Conservation (phyloP, 1,140 invertebrate species). For the Nomia melanderi region DNA sequence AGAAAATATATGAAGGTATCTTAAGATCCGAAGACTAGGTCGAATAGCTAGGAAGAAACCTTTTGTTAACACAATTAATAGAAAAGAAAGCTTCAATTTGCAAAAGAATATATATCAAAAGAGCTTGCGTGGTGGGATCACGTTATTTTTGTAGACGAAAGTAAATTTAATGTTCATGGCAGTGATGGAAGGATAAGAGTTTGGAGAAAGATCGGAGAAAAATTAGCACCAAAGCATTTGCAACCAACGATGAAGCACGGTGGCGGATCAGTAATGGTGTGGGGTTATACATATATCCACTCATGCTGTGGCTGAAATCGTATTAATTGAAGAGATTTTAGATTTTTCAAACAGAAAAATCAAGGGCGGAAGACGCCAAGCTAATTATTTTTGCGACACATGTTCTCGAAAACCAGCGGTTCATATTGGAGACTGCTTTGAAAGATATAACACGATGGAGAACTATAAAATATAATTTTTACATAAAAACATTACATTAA, state of each 20-base stretch:
- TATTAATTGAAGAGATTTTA: too few species aligned
- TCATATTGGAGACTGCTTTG: constrained; percentile 11
- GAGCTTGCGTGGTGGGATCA: too few species aligned
- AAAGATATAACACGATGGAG: constrained; percentile 22
- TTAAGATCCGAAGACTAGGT: too few species aligned
- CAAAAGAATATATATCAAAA: too few species aligned
- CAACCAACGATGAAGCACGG: constrained; percentile 13
- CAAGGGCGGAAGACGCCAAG: constrained; percentile 13
- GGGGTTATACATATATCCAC: too few species aligned
- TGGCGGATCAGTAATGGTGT: background rate
- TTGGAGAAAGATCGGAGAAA: background rate
- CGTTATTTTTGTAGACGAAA: background rate
- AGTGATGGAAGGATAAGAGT: constrained; percentile 13
- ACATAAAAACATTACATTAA: constrained; percentile 15
- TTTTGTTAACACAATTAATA: too few species aligned
- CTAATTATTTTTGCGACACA: constrained; percentile 22
- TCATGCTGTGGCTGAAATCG: too few species aligned
- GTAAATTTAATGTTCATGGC: constrained; percentile 13
- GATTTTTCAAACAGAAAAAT: constrained; percentile 17
- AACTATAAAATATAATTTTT: constrained; percentile 23
- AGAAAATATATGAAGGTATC: too few species aligned
- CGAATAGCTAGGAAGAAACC: too few species aligned
- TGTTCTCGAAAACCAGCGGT: constrained; percentile 1
- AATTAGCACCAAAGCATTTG: background rate
- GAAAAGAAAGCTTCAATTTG: too few species aligned